Evolutionary conservation across 2,113 vertebrate species (phyloP), one percentile per base, ranked within the genome.

Genomic region (Diadophis punctatus): DNA sequence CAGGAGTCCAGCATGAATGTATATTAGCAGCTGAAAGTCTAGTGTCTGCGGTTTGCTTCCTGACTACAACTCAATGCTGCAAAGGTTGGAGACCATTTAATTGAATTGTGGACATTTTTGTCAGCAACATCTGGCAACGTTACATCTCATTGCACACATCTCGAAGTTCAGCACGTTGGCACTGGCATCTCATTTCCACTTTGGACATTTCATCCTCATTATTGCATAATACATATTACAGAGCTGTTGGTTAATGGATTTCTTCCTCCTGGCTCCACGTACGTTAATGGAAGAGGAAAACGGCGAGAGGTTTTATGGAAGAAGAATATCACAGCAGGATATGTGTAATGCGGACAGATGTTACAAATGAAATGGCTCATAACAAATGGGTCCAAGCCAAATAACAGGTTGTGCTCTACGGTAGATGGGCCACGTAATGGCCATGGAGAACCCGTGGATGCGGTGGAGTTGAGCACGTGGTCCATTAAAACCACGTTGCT

Each of bases 291-390:
- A 58, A 27, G 88, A 48, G 51, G 68, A 95, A 90, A 20, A 87
- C 51, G 30, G 86, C 56, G 39, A 48, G 88, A 86, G 55, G 14
- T 68, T 84, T 43, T 34, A 92, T 27, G 84, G 23, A 90, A 90
- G 1, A 56, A 93, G 60, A 91, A 85, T 80, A 14, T 0, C 0
- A 0, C 91, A 52, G 4, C 85, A 93, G 93, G 88, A 94, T 89
- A 58, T 8, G 53, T 90, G 34, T 20, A 90, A 86, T 43, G 3
- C 5, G n/a, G 95, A 92, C 95, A 94, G 94, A 39, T 27, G 94
- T 27, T 85, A 90, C 93, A 86, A 51, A 74, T 0, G 90, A 90
- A 93, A 87, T 1, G 11, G 56, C 87, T 95, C 49, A 9, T 12
- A 92, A 92, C 86, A 88, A 91, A 95, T 0, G 92, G 51, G 58